Base-by-base conservation (phyloP, 2,888 invertebrate genomes). In the Pterostichus madidus region DNA sequence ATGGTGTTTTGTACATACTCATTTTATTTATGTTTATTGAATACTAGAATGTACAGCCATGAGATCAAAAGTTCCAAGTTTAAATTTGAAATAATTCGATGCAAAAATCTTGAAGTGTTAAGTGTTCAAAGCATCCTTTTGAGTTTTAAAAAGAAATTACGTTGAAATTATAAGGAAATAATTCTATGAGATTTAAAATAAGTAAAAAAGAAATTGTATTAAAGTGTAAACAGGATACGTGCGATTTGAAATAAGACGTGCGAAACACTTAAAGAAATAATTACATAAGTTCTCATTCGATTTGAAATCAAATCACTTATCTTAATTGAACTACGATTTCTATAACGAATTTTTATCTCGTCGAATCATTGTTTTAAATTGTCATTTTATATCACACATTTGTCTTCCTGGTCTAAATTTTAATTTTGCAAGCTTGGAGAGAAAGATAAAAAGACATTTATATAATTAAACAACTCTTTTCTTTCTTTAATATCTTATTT, bases 331-430 rank as follows among this genome's bases (percentile, higher is more conserved):
- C 17, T 17, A 44, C 68, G 39, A 71, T 71, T 71, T 71, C 68
- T 52, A 44, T 75, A 52, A 75, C 49, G 49, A 75, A 75, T 75
- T 75, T 75, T 75, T 75, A 75, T 75, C 49, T 75, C 52, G 75
- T 75, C 52, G 75, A 75, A 75, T 75, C 75, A 75, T 75, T 75
- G 75, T 52, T 75, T 75, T 52, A 75, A 75, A 75, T 75, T 75
- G 75, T 75, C 75, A 49, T 46, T 73, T 71, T 49, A 35, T n/a
- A n/a, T 68, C 64, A 68, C 39, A 39, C 64, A 59, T 64, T 71
- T 44, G 46, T 44, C 68, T 71, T 71, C 68, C 68, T 71, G 68
- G 44, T 44, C 44, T 17, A 71, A 39, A 71, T 71, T 71, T 44
- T 71, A 71, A 71, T 39, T 24, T 56, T 44, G 68, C 68, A 44